A percentile compares a stretch with the other conserved stretches of the same genome.
Conservation (phyloP, 2,113 vertebrate species). For the Mobula hypostoma region DNA sequence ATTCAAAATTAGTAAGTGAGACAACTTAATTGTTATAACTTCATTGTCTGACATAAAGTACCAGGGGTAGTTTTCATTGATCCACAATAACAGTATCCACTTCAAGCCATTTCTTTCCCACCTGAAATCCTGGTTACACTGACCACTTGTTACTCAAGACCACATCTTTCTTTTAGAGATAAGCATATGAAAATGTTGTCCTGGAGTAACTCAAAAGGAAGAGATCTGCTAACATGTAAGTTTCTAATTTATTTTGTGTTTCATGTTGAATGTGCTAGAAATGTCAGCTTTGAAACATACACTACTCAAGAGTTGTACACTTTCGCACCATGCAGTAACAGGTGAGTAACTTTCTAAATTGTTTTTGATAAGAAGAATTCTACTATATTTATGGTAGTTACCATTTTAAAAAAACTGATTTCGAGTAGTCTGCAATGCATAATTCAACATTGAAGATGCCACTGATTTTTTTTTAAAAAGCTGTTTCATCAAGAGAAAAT, state of each 20-base stretch:
- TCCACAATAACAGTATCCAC: neutral
- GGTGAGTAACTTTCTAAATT: neutral
- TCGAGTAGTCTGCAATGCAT: neutral
- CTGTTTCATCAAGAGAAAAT: neutral
- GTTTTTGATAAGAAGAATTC: neutral
- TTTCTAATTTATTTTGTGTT: conserved; percentile 1
- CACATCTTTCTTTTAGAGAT: neutral
- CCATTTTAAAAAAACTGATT: neutral
- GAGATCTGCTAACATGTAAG: neutral
- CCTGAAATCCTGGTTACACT: neutral
- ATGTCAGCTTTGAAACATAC: conserved; percentile 11
- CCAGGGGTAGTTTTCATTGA: conserved; percentile 17
- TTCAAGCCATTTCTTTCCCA: neutral
- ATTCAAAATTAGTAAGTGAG: neutral
- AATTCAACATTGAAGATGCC: neutral
- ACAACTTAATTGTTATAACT: neutral
- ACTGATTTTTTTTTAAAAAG: neutral
- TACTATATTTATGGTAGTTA: neutral
- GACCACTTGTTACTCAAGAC: neutral
- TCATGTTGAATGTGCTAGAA: neutral
- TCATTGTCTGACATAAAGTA: neutral
- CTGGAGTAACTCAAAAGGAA: neutral
- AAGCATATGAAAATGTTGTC: neutral
- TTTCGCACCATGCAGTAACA: neutral
- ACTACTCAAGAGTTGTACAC: neutral